phyloP scores from a whole-genome alignment of 1,140 invertebrate genomes.

The Mizuhopecten yessoensis region DNA sequence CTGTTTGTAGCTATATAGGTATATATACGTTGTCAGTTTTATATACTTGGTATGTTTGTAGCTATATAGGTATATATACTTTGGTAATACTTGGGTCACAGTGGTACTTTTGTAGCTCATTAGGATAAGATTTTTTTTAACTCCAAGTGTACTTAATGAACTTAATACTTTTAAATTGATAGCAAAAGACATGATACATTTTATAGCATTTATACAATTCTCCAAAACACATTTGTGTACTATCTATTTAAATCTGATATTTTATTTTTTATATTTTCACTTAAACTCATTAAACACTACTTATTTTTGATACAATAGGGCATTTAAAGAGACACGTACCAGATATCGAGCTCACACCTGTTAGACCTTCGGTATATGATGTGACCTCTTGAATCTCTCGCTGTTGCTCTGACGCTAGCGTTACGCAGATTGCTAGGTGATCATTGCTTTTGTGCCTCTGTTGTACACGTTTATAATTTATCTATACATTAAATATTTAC shows the following conservation, averaged over 20 bases:
- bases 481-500: background rate
- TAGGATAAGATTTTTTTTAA: too few relatives aligned
- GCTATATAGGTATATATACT: too few relatives aligned
- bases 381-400: background rate
- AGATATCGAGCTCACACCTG: background rate
- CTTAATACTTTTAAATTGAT: too few relatives aligned
- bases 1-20: background rate
- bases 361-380: background rate
- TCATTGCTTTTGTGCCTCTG: constrained; percentile 1
- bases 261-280: constrained; percentile 5
- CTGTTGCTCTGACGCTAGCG: background rate
- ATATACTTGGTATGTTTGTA: constrained; percentile 10
- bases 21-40: background rate
- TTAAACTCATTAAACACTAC: constrained; percentile 28
- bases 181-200: too few relatives aligned
- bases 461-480: too few relatives aligned
- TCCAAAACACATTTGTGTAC: constrained; percentile 1
- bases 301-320: constrained; percentile 26
- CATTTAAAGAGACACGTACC: background rate
- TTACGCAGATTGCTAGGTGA: too few relatives aligned
- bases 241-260: background rate
- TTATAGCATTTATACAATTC: too few relatives aligned
- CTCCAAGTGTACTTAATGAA: too few relatives aligned
- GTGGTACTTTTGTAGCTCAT: too few relatives aligned
- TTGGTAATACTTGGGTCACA: too few relatives aligned